Percentiles rank a stretch among this genome's conserved stretches.
Conservation (phyloP, 2,113 vertebrate species). For the Varanus komodoensis region DNA sequence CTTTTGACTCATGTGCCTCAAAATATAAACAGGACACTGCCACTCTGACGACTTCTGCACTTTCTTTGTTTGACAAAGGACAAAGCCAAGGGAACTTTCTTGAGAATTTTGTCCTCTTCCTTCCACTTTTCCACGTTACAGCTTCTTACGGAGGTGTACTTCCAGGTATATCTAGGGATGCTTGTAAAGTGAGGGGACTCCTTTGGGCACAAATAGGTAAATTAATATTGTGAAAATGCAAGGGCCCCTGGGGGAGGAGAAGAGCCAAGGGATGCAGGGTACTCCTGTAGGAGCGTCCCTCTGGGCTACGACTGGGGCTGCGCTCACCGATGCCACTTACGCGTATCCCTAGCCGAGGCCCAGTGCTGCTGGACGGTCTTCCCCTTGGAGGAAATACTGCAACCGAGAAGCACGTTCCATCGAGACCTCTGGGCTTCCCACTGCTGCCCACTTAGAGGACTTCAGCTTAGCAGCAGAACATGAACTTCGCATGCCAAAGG, state of each 20-base stretch:
- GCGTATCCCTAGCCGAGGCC: background rate
- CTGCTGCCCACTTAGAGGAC: too few relatives aligned
- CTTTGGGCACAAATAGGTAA: background rate
- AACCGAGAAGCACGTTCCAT: too few relatives aligned
- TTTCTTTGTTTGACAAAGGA: conserved; percentile 54
- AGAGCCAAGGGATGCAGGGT: background rate
- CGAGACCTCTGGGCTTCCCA: too few relatives aligned
- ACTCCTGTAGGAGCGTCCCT: background rate
- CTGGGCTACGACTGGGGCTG: background rate
- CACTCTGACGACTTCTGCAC: conserved; percentile 69
- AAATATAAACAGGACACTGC: conserved; percentile 81
- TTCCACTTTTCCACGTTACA: background rate
- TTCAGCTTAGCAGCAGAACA: too few relatives aligned
- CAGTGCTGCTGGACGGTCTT: too few relatives aligned
- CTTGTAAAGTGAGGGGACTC: background rate
- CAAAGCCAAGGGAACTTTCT: conserved; percentile 55
- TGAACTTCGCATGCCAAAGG: too few relatives aligned
- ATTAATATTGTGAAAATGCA: too few relatives aligned
- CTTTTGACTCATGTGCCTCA: conserved; percentile 80
- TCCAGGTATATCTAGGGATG: background rate
- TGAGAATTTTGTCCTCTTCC: conserved; percentile 51
- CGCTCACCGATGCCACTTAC: background rate
- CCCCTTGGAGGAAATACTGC: too few relatives aligned
- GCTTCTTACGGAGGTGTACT: background rate
- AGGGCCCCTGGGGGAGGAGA: too few relatives aligned